These are phyloP conservation scores for Phrynocephalus vlangalii DNA, from an alignment of 2,797 vertebrate genomes.

Conservation along the genomic window DNA sequence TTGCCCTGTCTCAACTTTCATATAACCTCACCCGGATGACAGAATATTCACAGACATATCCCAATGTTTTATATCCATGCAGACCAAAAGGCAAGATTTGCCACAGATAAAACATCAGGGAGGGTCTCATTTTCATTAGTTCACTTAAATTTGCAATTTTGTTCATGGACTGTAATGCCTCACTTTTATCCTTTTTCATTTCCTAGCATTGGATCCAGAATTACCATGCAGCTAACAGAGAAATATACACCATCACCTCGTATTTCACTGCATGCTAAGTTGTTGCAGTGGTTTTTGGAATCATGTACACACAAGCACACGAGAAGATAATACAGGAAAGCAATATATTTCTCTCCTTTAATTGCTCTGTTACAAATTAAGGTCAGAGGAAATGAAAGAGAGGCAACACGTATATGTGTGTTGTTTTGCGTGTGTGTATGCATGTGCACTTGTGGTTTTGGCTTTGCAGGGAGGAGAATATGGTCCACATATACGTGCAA, in stretches of 20 bases:
- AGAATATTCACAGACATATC: too few relatives aligned
- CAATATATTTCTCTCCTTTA: neutral
- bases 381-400: neutral
- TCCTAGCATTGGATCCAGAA: neutral
- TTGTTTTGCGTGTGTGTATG: neutral
- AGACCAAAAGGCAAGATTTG: neutral
- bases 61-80: neutral
- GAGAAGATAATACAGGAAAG: neutral
- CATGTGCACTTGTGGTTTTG: neutral
- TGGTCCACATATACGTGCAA: constrained; percentile 4
- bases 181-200: neutral
- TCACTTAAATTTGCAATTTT: neutral
- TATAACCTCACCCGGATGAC: too few relatives aligned
- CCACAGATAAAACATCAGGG: neutral
- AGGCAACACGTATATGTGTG: neutral
- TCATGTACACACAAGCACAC: neutral
- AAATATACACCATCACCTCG: neutral
- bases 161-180: neutral
- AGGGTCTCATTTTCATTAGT: neutral
- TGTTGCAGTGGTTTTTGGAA: neutral
- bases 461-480: neutral
- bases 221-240: neutral
- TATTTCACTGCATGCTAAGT: too few relatives aligned
- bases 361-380: neutral
- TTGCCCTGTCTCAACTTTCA: too few relatives aligned